Conservation (phyloP, 2,113 vertebrate genomes). For the Nothocercus nigrocapillus region DNA sequence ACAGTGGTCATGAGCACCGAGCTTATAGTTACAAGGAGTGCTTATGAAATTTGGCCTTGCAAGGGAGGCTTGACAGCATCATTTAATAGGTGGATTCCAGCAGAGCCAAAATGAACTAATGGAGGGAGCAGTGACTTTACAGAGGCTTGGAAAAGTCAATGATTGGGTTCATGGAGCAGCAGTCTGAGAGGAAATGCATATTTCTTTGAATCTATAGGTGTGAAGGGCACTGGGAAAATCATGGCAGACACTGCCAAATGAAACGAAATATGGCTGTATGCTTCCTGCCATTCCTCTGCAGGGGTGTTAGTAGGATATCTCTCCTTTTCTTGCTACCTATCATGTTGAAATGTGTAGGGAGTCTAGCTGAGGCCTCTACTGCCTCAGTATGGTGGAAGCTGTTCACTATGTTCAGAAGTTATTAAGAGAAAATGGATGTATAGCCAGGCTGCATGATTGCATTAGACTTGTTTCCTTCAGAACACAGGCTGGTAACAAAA, state of each 20-base stretch:
- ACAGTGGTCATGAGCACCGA: not conserved
- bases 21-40: not conserved
- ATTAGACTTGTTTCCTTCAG: not conserved
- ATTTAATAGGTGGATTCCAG: not conserved
- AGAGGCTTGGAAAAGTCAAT: not conserved
- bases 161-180: not conserved
- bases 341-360: not conserved
- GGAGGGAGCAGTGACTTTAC: not conserved
- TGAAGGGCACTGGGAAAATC: not conserved
- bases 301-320: not conserved
- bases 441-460: accelerated
- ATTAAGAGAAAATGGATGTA: not conserved
- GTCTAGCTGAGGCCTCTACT: not conserved
- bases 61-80: not conserved
- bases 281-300: not conserved
- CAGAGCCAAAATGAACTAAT: not conserved
- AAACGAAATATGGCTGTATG: not conserved
- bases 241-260: not conserved
- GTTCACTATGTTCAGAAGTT: not conserved
- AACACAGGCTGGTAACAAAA: not conserved
- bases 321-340: not conserved
- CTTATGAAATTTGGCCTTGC: not conserved
- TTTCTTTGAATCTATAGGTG: not conserved
- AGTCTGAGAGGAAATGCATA: not conserved
- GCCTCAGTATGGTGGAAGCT: not conserved